A percentile compares a stretch with the other conserved stretches of the same genome.
Evolutionary conservation across 2,888 invertebrate genomes (phyloP).

Genomic region (Loripinus fragilis): DNA sequence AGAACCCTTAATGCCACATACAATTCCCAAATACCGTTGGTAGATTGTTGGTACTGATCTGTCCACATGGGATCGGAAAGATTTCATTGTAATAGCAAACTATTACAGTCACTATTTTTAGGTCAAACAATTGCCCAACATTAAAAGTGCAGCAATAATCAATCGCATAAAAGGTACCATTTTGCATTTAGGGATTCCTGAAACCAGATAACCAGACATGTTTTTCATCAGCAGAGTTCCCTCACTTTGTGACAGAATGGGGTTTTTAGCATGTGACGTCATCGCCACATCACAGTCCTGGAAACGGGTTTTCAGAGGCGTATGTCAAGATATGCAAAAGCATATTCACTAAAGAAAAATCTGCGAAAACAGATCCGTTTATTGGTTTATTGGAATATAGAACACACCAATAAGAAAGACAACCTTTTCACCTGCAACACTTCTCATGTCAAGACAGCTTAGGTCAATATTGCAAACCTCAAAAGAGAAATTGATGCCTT

Average conservation of each 20-base stretch:
- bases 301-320: not conserved
- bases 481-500: not conserved
- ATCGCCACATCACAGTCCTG: not conserved
- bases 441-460: not conserved
- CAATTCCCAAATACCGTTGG: constrained; percentile 47
- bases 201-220: constrained; percentile 10
- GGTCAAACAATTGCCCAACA: constrained; percentile 18
- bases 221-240: not conserved
- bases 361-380: constrained; percentile 7
- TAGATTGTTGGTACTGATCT: constrained; percentile 56
- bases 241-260: not conserved
- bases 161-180: constrained; percentile 20
- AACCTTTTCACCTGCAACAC: constrained; percentile 1
- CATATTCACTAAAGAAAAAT: constrained; percentile 2
- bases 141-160: constrained; percentile 19
- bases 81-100: constrained; percentile 52
- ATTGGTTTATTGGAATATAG: constrained; percentile 11
- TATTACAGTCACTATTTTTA: constrained; percentile 45
- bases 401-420: not conserved
- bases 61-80: constrained; percentile 41
- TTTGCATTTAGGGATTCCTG: constrained; percentile 11
- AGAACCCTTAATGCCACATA: constrained; percentile 48
- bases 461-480: constrained; percentile 10
- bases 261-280: constrained; percentile 11
- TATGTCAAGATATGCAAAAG: constrained; percentile 21